Evolutionary conservation across 2,797 vertebrate species (phyloP), one percentile per base, ranked within the genome.

Genomic region (Philypnodon macrostomus): DNA sequence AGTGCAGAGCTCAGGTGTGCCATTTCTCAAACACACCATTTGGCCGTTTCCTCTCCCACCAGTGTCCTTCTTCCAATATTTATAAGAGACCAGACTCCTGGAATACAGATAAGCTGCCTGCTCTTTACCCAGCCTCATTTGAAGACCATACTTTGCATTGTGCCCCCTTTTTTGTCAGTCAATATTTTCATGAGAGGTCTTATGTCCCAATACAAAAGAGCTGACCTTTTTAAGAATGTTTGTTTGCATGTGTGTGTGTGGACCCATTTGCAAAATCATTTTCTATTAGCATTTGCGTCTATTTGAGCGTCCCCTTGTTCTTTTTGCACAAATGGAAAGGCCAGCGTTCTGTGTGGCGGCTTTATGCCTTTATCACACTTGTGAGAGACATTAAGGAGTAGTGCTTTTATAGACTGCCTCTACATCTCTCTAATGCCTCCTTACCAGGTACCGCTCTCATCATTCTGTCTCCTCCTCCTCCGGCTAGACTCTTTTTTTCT

Each of bases 21-120:
- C 78, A 85, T 85, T 76, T 87, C 80, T 87, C 77, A 83, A 83
- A 87, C 54, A 70, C 61, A 53, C 80, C 73, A 76, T 86, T 86
- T 85, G 76, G 72, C 79, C 55, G 47, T 72, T 83, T 76, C 79
- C 77, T 56, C 58, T 75, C 64, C 72, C 71, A 64, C 58, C 60
- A 51, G 75, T 77, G 80, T 85, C 84, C 84, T 85, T 81, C 78
- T 71, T 88, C 78, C 75, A 87, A 87, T 87, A 88, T 88, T 86
- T 87, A 87, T 86, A 84, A 77, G 81, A 79, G 75, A 58, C 17
- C 63, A 13, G 55, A 46, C 75, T 72, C 62, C 66, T 72, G 0
- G 84, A 82, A 88, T 88, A 85, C 83, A 79, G 85, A 88, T 85
- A 58, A 65, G 67, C 65, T 17, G 49, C 54, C 15, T 49, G 67